Conservation (phyloP, 2,888 invertebrate species). For the Apamea sordens region DNA sequence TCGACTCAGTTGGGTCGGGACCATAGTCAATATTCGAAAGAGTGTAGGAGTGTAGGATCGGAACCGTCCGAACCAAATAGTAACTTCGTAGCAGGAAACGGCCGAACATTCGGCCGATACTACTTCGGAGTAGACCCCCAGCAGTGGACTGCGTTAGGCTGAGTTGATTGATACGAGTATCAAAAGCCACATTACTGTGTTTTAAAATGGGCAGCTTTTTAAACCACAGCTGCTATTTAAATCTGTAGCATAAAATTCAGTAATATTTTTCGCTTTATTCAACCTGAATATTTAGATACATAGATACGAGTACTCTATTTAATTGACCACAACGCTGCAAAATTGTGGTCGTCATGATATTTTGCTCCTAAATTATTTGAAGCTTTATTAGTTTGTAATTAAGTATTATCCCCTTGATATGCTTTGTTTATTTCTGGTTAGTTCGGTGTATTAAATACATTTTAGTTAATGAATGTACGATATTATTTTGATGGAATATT, state of each 20-base stretch:
- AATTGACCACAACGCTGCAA: conserved; percentile 28
- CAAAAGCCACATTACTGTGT: not conserved
- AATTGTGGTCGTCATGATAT: conserved; percentile 38
- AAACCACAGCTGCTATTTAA: not conserved
- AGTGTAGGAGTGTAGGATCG: no score
- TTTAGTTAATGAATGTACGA: conserved; percentile 29
- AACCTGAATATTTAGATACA: conserved; percentile 25
- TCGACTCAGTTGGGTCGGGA: no score
- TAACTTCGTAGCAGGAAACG: no score
- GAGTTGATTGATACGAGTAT: no score
- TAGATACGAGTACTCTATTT: conserved; percentile 18
- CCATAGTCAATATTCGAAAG: no score
- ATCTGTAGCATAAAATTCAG: not conserved
- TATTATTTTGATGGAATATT: conserved; percentile 41
- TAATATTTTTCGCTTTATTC: conserved; percentile 1
- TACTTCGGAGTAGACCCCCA: no score
- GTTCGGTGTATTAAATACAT: conserved; percentile 22
- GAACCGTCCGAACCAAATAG: no score
- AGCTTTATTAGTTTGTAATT: conserved; percentile 36
- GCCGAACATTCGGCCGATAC: no score
- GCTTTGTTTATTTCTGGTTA: conserved; percentile 21
- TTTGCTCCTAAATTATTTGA: conserved; percentile 50
- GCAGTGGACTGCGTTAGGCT: no score
- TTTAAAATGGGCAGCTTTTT: not conserved
- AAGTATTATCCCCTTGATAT: conserved; percentile 17